Evolutionary conservation across 2,888 invertebrate species (phyloP).

Genomic region (Pandemis cinnamomeana): DNA sequence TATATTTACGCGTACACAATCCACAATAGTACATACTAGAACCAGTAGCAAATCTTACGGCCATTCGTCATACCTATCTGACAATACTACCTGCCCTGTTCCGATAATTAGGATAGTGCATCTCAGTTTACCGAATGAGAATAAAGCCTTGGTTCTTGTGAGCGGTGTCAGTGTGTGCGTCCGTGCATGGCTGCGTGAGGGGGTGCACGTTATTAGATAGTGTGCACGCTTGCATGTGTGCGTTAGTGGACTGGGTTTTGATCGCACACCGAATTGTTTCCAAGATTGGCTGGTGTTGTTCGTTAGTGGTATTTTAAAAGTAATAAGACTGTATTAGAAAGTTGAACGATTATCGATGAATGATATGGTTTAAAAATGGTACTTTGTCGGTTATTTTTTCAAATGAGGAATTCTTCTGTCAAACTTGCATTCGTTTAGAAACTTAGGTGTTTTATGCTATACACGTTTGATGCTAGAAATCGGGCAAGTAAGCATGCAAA

Average conservation of each 20-base stretch:
- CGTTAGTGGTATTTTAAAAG: no score
- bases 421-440: no score
- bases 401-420: no score
- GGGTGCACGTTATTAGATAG: slow-evolving; percentile 47
- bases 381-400: no score
- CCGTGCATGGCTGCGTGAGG: slow-evolving; percentile 53
- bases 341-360: no score
- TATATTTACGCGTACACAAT: not conserved
- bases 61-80: slow-evolving; percentile 15
- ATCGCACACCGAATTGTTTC: not conserved
- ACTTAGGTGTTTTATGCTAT: no score
- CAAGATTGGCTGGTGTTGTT: not conserved
- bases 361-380: no score
- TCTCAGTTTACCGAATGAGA: slow-evolving; percentile 81
- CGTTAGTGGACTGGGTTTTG: slow-evolving; percentile 20
- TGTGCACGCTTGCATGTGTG: slow-evolving; percentile 12
- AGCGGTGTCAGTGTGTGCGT: slow-evolving; percentile 54
- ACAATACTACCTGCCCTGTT: slow-evolving; percentile 48
- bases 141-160: slow-evolving; percentile 75
- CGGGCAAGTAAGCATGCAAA: no score
- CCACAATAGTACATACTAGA: slow-evolving; percentile 3
- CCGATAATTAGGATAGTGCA: slow-evolving; percentile 87
- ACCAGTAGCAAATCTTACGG: slow-evolving; percentile 25
- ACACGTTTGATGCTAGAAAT: no score
- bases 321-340: no score